A percentile compares a stretch with the other conserved stretches of the same genome.
Evolutionary conservation across 2,113 vertebrate species (phyloP).

Genomic region (Cettia cetti): DNA sequence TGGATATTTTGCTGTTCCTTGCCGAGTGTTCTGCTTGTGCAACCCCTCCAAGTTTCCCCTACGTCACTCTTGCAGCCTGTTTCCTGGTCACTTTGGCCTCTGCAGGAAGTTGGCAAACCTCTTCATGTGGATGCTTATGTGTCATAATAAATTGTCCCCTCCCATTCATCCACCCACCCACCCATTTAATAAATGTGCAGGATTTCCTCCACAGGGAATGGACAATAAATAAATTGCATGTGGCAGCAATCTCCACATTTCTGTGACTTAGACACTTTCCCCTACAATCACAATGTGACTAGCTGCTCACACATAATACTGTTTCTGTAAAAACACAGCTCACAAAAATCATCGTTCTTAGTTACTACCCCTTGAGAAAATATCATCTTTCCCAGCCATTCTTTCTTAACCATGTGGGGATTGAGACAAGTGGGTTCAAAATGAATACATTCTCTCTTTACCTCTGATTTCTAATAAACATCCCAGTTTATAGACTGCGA

Average conservation of each 20-base stretch:
- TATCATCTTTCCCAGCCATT: background rate
- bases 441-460: background rate
- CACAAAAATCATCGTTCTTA: background rate
- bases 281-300: background rate
- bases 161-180: background rate
- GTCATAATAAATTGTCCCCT: constrained; percentile 49
- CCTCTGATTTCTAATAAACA: background rate
- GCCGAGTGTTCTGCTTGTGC: background rate
- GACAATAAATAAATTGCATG: background rate
- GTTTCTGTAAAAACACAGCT: background rate
- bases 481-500: background rate
- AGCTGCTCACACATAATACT: background rate
- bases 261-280: background rate
- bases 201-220: constrained; percentile 16
- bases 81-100: constrained; percentile 78
- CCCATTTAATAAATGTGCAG: constrained; percentile 8
- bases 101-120: constrained; percentile 59
- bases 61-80: constrained; percentile 72
- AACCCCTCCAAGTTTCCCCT: constrained; percentile 70
- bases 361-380: background rate
- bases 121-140: constrained; percentile 38
- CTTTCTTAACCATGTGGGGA: background rate
- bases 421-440: background rate
- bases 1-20: background rate
- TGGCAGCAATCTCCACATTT: background rate